Conservation (phyloP, 2,888 invertebrate species). For the Alviniconcha strummeri region DNA sequence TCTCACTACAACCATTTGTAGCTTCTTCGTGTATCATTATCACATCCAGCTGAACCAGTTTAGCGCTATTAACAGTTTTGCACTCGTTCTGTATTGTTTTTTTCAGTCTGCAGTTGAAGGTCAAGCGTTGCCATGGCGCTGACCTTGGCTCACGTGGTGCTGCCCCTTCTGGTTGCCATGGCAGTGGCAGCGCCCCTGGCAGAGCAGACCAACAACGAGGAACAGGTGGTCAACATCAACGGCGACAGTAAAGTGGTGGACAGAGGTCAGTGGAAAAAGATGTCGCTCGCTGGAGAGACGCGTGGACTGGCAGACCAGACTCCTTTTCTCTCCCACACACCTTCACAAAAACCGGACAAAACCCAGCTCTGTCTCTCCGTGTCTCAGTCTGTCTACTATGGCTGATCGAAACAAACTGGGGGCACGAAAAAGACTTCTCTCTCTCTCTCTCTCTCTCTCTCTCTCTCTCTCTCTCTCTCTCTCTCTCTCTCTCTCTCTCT, state of each 20-base stretch:
- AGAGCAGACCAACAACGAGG: slow-evolving; percentile 19
- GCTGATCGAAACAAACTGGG: too few species aligned
- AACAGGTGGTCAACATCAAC: slow-evolving; percentile 26
- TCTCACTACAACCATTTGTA: too few species aligned
- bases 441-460: background rate
- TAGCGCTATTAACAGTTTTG: too few species aligned
- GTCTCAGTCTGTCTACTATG: too few species aligned
- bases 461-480: background rate
- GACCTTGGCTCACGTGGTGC: slow-evolving; percentile 14
- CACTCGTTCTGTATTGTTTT: background rate
- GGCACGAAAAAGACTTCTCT: too few species aligned
- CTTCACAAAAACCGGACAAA: too few species aligned
- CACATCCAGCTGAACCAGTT: too few species aligned
- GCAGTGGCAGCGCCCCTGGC: slow-evolving; percentile 33
- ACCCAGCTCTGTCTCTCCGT: too few species aligned
- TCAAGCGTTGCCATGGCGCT: slow-evolving; percentile 10
- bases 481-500: background rate
- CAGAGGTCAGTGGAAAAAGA: slow-evolving; percentile 33
- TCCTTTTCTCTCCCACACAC: too few species aligned
- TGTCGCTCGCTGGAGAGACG: too few species aligned
- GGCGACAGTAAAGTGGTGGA: slow-evolving; percentile 13
- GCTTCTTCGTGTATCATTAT: too few species aligned
- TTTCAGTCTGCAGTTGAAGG: background rate
- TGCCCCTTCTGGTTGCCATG: slow-evolving; percentile 35
- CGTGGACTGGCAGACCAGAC: too few species aligned